phyloP scores from a whole-genome alignment of 92 coral and sea anemone species.

The Bergia puertoricense region DNA sequence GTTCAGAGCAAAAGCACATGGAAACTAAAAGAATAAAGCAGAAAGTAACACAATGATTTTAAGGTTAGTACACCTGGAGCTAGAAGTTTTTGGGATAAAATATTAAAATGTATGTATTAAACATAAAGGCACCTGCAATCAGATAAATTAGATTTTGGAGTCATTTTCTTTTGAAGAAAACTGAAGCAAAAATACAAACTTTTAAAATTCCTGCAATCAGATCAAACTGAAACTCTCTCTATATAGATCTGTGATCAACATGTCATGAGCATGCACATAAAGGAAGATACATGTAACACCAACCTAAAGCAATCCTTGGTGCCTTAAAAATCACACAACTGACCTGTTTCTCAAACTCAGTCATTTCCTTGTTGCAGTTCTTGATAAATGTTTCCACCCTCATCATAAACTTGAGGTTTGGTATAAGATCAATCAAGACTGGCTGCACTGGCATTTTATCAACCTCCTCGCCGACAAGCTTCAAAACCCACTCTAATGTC shows the following conservation, averaged over 20 bases:
- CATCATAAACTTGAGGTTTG: constrained; percentile 81
- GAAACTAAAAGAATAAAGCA: constrained; percentile 50
- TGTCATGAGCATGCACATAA: no score
- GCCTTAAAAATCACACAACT: background rate
- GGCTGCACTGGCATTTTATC: constrained; percentile 63
- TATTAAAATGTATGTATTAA: background rate
- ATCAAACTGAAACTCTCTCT: no score
- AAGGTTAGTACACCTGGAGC: background rate
- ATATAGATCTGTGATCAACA: no score
- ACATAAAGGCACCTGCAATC: background rate
- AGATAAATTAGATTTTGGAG: no score
- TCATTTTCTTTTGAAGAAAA: no score
- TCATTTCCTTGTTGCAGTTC: constrained; percentile 80
- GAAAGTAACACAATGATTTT: background rate
- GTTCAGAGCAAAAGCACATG: constrained; percentile 89
- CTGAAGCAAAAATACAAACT: no score
- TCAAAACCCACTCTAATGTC: constrained; percentile 76
- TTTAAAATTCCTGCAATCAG: no score
- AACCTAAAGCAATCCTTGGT: no score
- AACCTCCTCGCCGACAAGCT: constrained; percentile 66
- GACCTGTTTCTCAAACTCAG: constrained; percentile 79
- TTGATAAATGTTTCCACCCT: constrained; percentile 74
- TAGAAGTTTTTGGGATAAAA: no score
- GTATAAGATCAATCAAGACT: constrained; percentile 80
- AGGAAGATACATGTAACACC: no score